Evolutionary conservation across 2,113 vertebrate species (phyloP).

Genomic region (Cynocephalus volans): DNA sequence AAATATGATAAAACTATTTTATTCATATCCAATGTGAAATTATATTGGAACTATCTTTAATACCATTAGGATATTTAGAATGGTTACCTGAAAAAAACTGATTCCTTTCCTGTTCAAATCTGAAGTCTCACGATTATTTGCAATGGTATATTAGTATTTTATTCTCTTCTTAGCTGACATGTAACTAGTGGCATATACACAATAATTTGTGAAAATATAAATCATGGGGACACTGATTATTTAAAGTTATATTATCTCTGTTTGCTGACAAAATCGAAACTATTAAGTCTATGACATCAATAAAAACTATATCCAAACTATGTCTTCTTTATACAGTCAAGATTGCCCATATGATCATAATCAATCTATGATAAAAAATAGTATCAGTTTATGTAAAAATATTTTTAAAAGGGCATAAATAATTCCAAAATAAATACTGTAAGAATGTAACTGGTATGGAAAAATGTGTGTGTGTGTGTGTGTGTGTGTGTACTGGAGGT

Average conservation of each 20-base stretch:
- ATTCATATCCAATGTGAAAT: slow-evolving; percentile 47
- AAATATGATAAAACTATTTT: slow-evolving; percentile 47
- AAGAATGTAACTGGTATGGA: neutral
- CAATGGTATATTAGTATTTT: neutral
- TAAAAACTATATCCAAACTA: slow-evolving; percentile 17
- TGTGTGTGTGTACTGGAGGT: neutral
- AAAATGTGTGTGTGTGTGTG: too few species aligned
- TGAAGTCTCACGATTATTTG: slow-evolving; percentile 52
- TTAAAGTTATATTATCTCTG: slow-evolving; percentile 33
- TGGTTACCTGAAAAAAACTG: slow-evolving; percentile 37
- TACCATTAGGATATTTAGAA: slow-evolving; percentile 1
- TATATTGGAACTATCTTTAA: slow-evolving; percentile 34
- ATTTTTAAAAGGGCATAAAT: neutral
- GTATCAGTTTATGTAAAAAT: neutral
- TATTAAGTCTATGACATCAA: slow-evolving; percentile 28
- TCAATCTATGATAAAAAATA: slow-evolving; percentile 34
- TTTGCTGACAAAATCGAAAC: slow-evolving; percentile 57
- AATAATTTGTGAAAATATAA: slow-evolving; percentile 59
- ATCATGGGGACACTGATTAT: slow-evolving; percentile 2
- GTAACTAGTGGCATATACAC: neutral
- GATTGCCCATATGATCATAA: neutral
- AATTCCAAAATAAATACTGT: neutral
- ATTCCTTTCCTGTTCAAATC: slow-evolving; percentile 20
- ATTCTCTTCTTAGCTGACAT: slow-evolving; percentile 28
- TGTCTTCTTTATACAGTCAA: neutral